Base-by-base conservation (phyloP, 2,113 vertebrate species). In the Chaetura pelagica region DNA sequence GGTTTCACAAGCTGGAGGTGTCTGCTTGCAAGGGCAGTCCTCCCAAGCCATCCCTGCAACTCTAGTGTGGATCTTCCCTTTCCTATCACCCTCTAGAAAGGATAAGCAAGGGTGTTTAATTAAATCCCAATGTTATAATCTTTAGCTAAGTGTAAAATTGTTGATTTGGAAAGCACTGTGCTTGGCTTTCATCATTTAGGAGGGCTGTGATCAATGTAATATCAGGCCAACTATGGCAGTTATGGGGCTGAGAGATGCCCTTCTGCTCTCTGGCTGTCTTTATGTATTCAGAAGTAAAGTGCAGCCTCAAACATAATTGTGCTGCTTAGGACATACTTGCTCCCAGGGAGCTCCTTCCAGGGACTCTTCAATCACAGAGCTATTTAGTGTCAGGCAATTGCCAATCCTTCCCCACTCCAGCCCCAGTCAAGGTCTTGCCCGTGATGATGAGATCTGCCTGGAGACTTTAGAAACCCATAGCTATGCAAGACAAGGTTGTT, bases 101-200 rank as follows among this genome's bases (percentile, higher is more conserved):
- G 51, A 51, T 35, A 38, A 87, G 66, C 38, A 82, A 91, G 61
- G 35, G 21, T 75, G 44, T 48, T 94, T 75, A 93, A 94, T 95
- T 91, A 95, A 90, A 90, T 91, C 48, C 76, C 64, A 93, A 87
- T 20, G 46, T 74, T 88, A 92, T 52, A n/a, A 59, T 80, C 87
- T 95, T 91, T 71, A 94, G 68, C 84, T 62, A 75, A 91, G 79
- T 94, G 67, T 91, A 89, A 96, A 93, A 87, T 69, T 61, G 85
- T 87, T 91, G 73, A 91, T 95, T 93, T 95, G 76, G 66, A 84
- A 96, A 95, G 90, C 32, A 83, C 55, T 0, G 0, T 0, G 15
- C 57, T 73, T 87, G 84, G 58, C 80, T 97, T 91, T 93, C 90
- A 78, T 81, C 77, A 61, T 90, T 95, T 88, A 91, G 66, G 52